Percentiles rank a stretch among this genome's conserved stretches.
phyloP scores from a whole-genome alignment of 2,888 invertebrate species.

The Drosophila prostipennis region DNA sequence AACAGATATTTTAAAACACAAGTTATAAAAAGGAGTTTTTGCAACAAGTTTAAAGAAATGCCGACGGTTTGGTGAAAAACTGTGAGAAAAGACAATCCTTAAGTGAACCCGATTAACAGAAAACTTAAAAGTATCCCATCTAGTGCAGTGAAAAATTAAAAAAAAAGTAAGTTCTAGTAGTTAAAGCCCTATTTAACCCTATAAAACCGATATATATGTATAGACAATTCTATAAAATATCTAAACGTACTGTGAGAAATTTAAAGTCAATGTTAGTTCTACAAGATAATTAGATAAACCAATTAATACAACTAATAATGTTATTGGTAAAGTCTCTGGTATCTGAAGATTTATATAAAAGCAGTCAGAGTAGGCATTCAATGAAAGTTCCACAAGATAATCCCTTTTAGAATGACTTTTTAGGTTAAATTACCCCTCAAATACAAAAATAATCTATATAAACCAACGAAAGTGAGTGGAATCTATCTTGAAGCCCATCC shows the following conservation, averaged over 20 bases:
- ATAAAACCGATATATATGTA: neutral
- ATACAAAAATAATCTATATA: neutral
- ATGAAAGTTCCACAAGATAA: neutral
- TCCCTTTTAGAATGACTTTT: neutral
- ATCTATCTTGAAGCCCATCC: conserved; percentile 12
- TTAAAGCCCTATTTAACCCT: neutral
- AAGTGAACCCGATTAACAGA: neutral
- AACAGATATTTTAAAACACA: neutral
- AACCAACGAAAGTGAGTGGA: conserved; percentile 18
- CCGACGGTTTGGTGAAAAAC: conserved; percentile 68
- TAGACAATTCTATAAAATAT: neutral
- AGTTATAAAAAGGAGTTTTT: conserved; percentile 17
- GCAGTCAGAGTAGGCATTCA: too few relatives aligned
- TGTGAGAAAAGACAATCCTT: conserved; percentile 7
- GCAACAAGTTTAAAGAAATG: conserved; percentile 9
- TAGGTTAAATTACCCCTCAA: neutral
- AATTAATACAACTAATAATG: too few relatives aligned
- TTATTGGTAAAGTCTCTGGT: too few relatives aligned
- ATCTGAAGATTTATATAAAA: too few relatives aligned
- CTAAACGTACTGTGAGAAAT: neutral
- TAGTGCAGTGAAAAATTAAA: conserved; percentile 11
- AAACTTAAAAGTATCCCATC: neutral
- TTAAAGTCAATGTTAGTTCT: neutral
- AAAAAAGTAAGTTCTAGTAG: conserved; percentile 24
- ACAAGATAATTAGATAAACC: neutral